phyloP scores from a whole-genome alignment of 2,797 vertebrate species.

The Philypnodon macrostomus region DNA sequence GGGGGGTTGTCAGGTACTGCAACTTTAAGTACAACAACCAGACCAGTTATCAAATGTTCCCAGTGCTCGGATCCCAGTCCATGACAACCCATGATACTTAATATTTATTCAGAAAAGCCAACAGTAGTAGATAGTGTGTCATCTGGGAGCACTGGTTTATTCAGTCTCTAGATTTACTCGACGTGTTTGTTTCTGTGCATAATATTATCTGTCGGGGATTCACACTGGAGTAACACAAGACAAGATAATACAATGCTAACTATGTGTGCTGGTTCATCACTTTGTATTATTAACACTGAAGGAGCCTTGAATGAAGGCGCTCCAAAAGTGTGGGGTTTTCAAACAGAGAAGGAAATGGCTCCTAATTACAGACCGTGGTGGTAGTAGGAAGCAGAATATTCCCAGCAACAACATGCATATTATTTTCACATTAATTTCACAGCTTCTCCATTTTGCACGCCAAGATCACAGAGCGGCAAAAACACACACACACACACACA shows the following conservation, averaged over 20 bases:
- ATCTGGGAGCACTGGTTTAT: background rate
- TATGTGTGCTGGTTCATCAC: slow-evolving; percentile 4
- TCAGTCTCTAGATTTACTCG: slow-evolving; percentile 4
- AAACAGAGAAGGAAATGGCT: slow-evolving; percentile 48
- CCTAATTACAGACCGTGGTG: slow-evolving; percentile 45
- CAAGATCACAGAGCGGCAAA: slow-evolving; percentile 28
- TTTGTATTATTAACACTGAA: slow-evolving; percentile 13
- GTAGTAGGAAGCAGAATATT: slow-evolving; percentile 44
- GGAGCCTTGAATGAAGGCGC: slow-evolving; percentile 28
- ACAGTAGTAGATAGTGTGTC: slow-evolving; percentile 4
- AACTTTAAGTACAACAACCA: no score
- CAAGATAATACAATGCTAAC: background rate
- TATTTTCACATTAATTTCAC: slow-evolving; percentile 58
- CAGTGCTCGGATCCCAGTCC: no score
- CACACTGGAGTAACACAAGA: slow-evolving; percentile 3
- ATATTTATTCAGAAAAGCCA: slow-evolving; percentile 5
- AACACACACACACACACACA: slow-evolving; percentile 15
- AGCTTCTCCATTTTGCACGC: slow-evolving; percentile 30
- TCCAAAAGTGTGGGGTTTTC: slow-evolving; percentile 19
- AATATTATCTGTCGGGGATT: background rate
- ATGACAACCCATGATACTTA: no score
- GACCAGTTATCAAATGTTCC: no score
- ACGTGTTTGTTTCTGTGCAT: background rate
- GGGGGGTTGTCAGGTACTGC: no score
- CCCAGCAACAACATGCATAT: slow-evolving; percentile 51